Evolutionary conservation across 53 echinoderm and acorn worm species (phyloP).

Genomic region (Antedon mediterranea): DNA sequence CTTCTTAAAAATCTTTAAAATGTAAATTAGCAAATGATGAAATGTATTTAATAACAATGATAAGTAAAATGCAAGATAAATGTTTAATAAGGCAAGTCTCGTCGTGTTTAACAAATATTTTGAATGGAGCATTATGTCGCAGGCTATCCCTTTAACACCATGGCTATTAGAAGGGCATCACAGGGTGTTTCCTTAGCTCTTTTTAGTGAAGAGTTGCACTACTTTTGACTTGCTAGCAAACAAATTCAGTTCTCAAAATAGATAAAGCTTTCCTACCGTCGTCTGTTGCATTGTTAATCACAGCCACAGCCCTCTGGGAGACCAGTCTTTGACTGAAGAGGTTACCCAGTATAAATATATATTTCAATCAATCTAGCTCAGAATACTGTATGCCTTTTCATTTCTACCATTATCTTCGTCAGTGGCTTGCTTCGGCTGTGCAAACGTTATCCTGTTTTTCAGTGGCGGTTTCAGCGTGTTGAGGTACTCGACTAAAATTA

Average conservation of each 20-base stretch:
- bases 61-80: too few species aligned
- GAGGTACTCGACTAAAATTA: too few species aligned
- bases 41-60: too few species aligned
- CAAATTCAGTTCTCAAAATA: constrained; percentile 3
- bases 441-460: background rate
- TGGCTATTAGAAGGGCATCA: background rate
- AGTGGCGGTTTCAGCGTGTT: too few species aligned
- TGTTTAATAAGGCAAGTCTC: too few species aligned
- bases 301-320: too few species aligned
- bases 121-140: background rate
- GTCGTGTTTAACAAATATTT: background rate
- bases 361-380: background rate
- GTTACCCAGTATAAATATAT: too few species aligned
- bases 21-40: too few species aligned
- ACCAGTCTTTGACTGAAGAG: too few species aligned
- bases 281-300: too few species aligned
- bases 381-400: constrained; percentile 7
- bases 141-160: constrained; percentile 8
- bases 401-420: background rate
- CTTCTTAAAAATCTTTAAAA: too few species aligned
- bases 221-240: too few species aligned
- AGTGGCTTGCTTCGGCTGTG: background rate
- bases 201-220: background rate
- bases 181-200: background rate
- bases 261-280: background rate